These are phyloP conservation scores for Laticauda laticaudata DNA, from an alignment of 2,113 vertebrate species.

Conservation along the genomic window DNA sequence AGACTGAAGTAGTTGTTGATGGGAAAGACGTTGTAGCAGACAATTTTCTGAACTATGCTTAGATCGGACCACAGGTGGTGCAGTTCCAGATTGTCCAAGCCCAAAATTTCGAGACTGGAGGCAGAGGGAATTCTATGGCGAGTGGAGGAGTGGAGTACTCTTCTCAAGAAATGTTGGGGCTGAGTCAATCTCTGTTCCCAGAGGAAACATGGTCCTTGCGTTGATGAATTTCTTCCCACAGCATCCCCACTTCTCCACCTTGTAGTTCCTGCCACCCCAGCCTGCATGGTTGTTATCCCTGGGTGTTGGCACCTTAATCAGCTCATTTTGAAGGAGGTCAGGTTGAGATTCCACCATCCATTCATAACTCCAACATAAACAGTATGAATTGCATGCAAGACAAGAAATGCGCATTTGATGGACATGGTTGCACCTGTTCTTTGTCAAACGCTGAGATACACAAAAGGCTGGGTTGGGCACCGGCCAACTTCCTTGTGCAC, in stretches of 20 bases:
- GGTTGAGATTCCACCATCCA: neutral
- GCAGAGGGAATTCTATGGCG: too few relatives aligned
- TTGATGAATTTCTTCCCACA: neutral
- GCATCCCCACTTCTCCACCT: neutral
- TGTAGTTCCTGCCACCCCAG: neutral
- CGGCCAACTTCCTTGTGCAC: neutral
- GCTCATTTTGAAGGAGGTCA: neutral
- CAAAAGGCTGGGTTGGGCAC: neutral
- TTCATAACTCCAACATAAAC: neutral
- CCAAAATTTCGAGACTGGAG: too few relatives aligned
- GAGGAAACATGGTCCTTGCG: neutral
- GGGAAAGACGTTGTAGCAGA: too few relatives aligned
- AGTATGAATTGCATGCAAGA: neutral
- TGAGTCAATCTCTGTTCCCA: neutral
- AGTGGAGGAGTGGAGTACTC: too few relatives aligned
- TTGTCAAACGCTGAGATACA: neutral
- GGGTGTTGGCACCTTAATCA: neutral
- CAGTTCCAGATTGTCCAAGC: too few relatives aligned
- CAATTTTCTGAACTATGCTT: too few relatives aligned
- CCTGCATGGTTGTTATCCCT: neutral
- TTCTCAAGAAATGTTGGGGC: neutral
- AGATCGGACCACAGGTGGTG: too few relatives aligned
- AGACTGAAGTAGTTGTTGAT: too few relatives aligned
- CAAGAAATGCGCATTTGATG: neutral
- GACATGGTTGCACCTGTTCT: neutral